Conservation (phyloP, 1,140 invertebrate species). For the Pseudomyrmex cubaensis region DNA sequence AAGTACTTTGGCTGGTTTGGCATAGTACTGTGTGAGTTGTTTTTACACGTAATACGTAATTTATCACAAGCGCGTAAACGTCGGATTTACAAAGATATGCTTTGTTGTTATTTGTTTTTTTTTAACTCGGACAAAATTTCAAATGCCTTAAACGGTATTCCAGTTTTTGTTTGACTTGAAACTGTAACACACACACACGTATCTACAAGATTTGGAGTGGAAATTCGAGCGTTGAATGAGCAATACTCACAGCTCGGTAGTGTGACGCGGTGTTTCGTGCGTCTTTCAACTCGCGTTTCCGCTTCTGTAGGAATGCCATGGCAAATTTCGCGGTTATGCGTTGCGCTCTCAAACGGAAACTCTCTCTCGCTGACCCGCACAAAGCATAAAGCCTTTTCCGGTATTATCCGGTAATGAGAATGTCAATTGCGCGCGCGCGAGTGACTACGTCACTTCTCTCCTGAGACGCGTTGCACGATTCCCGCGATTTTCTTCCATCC, state of each 20-base stretch:
- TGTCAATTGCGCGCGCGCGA: slow-evolving; percentile 47
- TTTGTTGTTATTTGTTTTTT: no score
- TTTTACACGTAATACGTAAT: not conserved
- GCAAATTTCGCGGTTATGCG: slow-evolving; percentile 15
- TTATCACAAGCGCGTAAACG: not conserved
- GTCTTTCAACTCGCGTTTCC: slow-evolving; percentile 30
- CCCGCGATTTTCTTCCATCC: slow-evolving; percentile 22
- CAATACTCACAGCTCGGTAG: not conserved
- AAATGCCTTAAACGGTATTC: no score
- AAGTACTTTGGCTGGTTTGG: slow-evolving; percentile 37
- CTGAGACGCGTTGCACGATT: slow-evolving; percentile 2
- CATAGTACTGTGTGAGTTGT: slow-evolving; percentile 51
- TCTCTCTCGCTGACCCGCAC: slow-evolving; percentile 12
- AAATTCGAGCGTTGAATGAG: not conserved
- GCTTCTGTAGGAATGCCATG: slow-evolving; percentile 13
- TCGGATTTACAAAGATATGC: no score
- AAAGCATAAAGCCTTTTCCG: slow-evolving; percentile 16
- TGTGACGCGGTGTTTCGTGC: not conserved
- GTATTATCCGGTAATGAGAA: slow-evolving; percentile 56
- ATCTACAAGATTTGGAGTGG: not conserved
- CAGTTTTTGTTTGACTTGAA: no score
- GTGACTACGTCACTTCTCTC: slow-evolving; percentile 10
- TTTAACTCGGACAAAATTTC: no score
- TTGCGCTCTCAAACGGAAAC: slow-evolving; percentile 38
- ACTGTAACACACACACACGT: not conserved